These are phyloP conservation scores for Trachymyrmex septentrionalis DNA, from an alignment of 1,140 invertebrate species.

Conservation along the genomic window DNA sequence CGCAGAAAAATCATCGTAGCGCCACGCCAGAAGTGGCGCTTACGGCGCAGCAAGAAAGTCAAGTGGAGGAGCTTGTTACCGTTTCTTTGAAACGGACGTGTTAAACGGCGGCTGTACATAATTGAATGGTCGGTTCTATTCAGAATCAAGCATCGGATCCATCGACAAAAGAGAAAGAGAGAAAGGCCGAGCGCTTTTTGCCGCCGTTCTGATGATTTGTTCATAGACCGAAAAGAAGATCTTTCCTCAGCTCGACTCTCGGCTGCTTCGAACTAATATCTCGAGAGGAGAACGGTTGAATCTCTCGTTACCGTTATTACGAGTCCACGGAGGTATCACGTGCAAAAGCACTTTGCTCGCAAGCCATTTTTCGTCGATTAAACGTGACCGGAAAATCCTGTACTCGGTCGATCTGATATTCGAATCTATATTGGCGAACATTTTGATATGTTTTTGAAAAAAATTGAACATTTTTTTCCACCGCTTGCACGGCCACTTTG, in stretches of 20 bases:
- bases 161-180: constrained; percentile 26
- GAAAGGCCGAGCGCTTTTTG: constrained; percentile 53
- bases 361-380: constrained; percentile 3
- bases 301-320: constrained; percentile 50
- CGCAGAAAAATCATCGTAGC: constrained; percentile 62
- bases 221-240: constrained; percentile 20
- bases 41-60: constrained; percentile 45
- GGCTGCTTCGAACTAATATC: constrained; percentile 16
- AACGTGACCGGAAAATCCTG: constrained; percentile 3
- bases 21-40: constrained; percentile 54
- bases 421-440: neutral
- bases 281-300: constrained; percentile 32
- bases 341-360: constrained; percentile 18
- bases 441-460: neutral
- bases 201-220: constrained; percentile 26
- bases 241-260: constrained; percentile 8
- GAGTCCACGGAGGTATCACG: constrained; percentile 24
- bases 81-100: constrained; percentile 68
- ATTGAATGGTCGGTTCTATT: constrained; percentile 69
- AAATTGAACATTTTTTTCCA: neutral
- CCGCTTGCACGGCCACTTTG: neutral
- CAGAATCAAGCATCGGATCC: constrained; percentile 61
- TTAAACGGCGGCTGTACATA: constrained; percentile 71
- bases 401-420: neutral
- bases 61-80: constrained; percentile 69